Percentiles rank a stretch among this genome's conserved stretches.
These are phyloP conservation scores for Microtus pennsylvanicus DNA, from an alignment of 2,113 vertebrate genomes.

Conservation along the genomic window DNA sequence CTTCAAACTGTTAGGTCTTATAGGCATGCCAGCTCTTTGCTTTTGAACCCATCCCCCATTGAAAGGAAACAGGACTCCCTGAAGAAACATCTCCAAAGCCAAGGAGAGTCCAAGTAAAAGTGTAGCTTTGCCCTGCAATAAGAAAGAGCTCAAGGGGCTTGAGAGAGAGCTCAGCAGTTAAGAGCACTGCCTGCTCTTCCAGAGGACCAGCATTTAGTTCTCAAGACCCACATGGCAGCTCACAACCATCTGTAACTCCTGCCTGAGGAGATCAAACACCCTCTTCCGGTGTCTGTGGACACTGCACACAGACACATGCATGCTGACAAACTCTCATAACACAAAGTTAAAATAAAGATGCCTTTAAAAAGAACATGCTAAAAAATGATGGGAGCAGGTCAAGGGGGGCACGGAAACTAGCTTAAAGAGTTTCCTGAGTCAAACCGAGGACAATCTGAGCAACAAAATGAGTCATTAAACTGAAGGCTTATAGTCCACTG, in stretches of 20 bases:
- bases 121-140: not conserved
- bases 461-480: not conserved
- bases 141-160: not conserved
- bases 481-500: not conserved
- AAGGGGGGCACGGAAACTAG: not conserved
- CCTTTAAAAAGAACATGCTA: not conserved
- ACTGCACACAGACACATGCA: not conserved
- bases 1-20: not conserved
- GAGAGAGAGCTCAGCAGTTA: not conserved
- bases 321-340: not conserved
- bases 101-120: not conserved
- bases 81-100: not conserved
- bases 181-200: not conserved
- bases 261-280: not conserved
- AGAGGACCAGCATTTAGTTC: not conserved
- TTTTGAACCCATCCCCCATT: not conserved
- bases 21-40: not conserved
- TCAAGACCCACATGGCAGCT: not conserved
- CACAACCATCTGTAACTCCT: not conserved
- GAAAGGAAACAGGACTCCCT: not conserved
- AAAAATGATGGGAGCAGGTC: not conserved
- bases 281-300: not conserved
- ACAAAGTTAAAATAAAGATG: not conserved
- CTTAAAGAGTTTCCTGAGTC: not conserved
- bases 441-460: not conserved